These are phyloP conservation scores for Caenorhabditis zanzibari DNA, from an alignment of 2,888 invertebrate species.

Conservation along the genomic window DNA sequence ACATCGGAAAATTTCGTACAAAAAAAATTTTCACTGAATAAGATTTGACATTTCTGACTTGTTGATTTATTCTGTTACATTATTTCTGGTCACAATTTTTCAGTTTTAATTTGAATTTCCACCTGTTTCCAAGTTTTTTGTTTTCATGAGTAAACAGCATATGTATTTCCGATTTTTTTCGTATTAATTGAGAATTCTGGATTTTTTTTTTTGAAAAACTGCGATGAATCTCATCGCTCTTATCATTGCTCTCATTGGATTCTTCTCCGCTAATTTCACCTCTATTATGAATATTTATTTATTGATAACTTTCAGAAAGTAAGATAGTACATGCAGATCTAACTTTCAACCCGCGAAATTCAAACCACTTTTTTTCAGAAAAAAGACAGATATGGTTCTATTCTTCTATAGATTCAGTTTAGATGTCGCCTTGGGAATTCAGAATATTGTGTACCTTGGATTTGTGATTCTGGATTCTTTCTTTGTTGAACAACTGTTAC, in stretches of 20 bases:
- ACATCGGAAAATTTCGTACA: too few species aligned
- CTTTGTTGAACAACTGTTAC: background rate
- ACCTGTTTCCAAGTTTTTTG: too few species aligned
- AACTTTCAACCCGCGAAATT: too few species aligned
- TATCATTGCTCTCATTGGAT: background rate
- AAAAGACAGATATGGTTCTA: conserved; percentile 13
- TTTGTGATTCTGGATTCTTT: background rate
- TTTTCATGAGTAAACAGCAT: too few species aligned
- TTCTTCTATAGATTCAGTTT: conserved; percentile 13
- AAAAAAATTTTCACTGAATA: too few species aligned
- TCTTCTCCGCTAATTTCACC: background rate
- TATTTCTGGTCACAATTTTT: too few species aligned
- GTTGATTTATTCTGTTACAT: too few species aligned
- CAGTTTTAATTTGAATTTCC: too few species aligned
- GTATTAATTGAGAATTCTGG: too few species aligned
- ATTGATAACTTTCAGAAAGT: background rate
- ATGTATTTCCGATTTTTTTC: too few species aligned
- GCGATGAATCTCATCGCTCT: background rate
- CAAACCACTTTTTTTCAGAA: conserved; percentile 4
- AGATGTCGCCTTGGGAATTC: background rate
- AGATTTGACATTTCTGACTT: too few species aligned
- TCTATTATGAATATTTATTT: background rate
- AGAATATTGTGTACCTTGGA: background rate
- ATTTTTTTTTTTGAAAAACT: too few species aligned
- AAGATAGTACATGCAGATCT: background rate